Evolutionary conservation across 2,113 vertebrate genomes (phyloP).

Genomic region (Coregonus clupeaformis): DNA sequence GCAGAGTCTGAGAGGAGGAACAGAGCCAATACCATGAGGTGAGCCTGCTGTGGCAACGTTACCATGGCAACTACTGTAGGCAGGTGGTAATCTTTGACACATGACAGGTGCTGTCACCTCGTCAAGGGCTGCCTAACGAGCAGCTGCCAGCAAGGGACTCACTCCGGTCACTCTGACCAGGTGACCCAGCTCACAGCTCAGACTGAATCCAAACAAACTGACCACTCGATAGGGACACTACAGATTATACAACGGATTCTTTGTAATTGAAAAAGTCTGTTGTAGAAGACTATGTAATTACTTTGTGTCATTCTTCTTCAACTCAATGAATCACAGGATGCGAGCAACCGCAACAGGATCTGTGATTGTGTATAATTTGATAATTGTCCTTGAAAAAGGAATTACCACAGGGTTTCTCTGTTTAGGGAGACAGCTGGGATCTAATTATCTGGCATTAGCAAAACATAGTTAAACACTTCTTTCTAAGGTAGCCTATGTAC

Average conservation of each 20-base stretch:
- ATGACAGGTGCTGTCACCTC: conserved; percentile 44
- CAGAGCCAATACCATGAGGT: background rate
- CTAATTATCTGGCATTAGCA: conserved; percentile 1
- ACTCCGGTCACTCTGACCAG: conserved; percentile 39
- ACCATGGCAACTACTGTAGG: conserved; percentile 51
- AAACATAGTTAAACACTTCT: too few relatives aligned
- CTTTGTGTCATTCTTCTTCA: conserved; percentile 23
- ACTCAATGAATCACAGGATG: conserved; percentile 53
- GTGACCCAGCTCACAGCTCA: conserved; percentile 21
- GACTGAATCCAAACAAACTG: conserved; percentile 38
- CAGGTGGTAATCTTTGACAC: conserved; percentile 35
- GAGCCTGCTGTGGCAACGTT: conserved; percentile 20
- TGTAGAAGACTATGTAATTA: conserved; percentile 5
- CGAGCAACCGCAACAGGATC: conserved; percentile 37
- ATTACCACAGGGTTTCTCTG: conserved; percentile 64
- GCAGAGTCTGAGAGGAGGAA: conserved; percentile 81
- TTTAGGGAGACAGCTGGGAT: conserved; percentile 36
- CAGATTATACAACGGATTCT: background rate
- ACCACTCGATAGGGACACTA: conserved; percentile 36
- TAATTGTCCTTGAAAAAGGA: conserved; percentile 64
- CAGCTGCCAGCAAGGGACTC: conserved; percentile 34
- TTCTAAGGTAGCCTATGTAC: background rate
- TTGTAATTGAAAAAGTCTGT: background rate
- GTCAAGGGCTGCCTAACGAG: conserved; percentile 59
- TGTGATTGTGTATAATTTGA: conserved; percentile 66